Conservation (phyloP, 2,797 vertebrate species). For the Alcedo quadribrachys region DNA sequence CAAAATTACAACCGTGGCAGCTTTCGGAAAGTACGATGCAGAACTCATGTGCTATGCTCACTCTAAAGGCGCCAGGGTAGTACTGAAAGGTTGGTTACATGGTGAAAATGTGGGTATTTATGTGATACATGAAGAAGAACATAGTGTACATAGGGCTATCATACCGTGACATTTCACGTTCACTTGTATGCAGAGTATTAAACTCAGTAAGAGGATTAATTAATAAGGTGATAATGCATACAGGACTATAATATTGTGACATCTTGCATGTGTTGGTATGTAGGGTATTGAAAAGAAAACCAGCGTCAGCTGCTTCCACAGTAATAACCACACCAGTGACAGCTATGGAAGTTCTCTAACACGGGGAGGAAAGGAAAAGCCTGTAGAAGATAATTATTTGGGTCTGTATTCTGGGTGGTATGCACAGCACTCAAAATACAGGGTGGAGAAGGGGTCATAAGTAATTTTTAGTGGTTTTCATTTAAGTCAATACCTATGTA, state of each 20-base stretch:
- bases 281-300: neutral
- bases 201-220: neutral
- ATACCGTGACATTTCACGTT: neutral
- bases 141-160: accelerated
- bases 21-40: constrained; percentile 88
- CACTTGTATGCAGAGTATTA: neutral
- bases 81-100: constrained; percentile 87
- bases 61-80: constrained; percentile 87
- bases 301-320: neutral
- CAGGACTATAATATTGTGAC: neutral
- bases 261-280: neutral
- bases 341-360: neutral
- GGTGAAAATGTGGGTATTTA: accelerated
- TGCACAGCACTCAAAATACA: neutral
- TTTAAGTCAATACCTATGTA: neutral
- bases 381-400: neutral
- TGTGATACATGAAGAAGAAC: accelerated
- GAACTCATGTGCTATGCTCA: constrained; percentile 94
- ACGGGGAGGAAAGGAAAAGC: neutral
- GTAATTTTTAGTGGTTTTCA: neutral
- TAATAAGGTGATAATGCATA: neutral
- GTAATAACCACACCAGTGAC: neutral
- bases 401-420: neutral
- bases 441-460: neutral
- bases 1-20: constrained; percentile 89